Conservation (phyloP, 2,113 vertebrate species). For the Ranitomeya imitator region DNA sequence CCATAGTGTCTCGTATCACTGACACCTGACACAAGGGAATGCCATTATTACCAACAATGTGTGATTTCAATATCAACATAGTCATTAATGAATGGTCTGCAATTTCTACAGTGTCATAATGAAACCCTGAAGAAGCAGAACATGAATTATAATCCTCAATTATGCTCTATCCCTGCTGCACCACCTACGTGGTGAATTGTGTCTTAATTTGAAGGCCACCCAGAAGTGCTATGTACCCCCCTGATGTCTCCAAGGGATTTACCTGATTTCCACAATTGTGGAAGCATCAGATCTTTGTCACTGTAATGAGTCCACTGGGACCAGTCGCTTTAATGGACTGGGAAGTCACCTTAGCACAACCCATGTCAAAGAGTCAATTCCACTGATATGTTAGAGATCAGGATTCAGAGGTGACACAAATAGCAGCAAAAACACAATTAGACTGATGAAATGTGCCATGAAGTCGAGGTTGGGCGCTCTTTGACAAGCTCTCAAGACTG, state of each 20-base stretch:
- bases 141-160: slow-evolving; percentile 9
- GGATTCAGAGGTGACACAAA: background rate
- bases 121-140: background rate
- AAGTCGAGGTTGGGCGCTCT: background rate
- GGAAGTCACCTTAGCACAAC: accelerated
- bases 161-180: background rate
- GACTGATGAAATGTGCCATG: background rate
- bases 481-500: background rate
- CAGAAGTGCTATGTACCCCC: slow-evolving; percentile 2
- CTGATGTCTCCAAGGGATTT: background rate
- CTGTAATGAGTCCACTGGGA: slow-evolving; percentile 17
- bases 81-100: background rate
- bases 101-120: background rate
- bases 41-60: background rate
- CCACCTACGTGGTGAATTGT: background rate
- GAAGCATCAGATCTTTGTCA: slow-evolving; percentile 13
- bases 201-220: background rate
- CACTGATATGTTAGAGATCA: slow-evolving; percentile 27
- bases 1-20: background rate
- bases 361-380: slow-evolving; percentile 51
- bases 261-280: background rate
- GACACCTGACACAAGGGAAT: background rate
- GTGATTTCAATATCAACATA: background rate
- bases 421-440: slow-evolving; percentile 30
- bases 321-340: slow-evolving; percentile 23